A percentile compares a stretch with the other conserved stretches of the same genome.
Evolutionary conservation across 2,797 vertebrate species (phyloP).

Genomic region (Sebastes ruberrimus): DNA sequence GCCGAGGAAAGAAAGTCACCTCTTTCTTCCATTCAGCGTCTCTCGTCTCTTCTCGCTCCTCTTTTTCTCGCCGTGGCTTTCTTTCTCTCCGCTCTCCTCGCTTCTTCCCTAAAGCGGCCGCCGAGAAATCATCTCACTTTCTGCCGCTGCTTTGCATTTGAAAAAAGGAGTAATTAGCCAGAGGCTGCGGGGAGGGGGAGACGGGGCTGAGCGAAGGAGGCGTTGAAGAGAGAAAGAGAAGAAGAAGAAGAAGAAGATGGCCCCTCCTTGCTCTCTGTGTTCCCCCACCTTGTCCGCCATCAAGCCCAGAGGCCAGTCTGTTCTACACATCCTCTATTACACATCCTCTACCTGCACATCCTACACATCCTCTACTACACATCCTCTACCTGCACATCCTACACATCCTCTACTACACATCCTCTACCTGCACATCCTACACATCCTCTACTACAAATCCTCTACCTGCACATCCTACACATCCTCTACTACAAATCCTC

Average conservation of each 20-base stretch:
- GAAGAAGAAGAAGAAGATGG: slow-evolving; percentile 44
- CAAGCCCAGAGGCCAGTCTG: slow-evolving; percentile 36
- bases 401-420: not conserved
- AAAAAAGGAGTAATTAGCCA: slow-evolving; percentile 86
- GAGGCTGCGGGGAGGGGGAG: slow-evolving; percentile 53
- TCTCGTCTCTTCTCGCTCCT: slow-evolving; percentile 60
- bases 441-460: not conserved
- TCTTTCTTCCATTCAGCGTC: slow-evolving; percentile 73
- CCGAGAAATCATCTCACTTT: slow-evolving; percentile 87
- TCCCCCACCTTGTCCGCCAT: slow-evolving; percentile 28
- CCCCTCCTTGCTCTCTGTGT: slow-evolving; percentile 30
- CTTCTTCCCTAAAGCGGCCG: slow-evolving; percentile 67
- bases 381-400: not conserved
- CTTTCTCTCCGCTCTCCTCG: slow-evolving; percentile 57
- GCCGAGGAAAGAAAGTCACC: slow-evolving; percentile 84
- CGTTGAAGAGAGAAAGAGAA: slow-evolving; percentile 14
- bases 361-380: not conserved
- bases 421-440: too few relatives aligned
- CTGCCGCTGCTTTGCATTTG: slow-evolving; percentile 84
- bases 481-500: too few relatives aligned
- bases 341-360: too few relatives aligned
- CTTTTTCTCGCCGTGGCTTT: slow-evolving; percentile 66
- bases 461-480: not conserved
- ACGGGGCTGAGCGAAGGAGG: slow-evolving; percentile 40
- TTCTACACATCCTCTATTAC: not conserved